Evolutionary conservation across 2,888 invertebrate species (phyloP).

Genomic region (Lycaena phlaeas): DNA sequence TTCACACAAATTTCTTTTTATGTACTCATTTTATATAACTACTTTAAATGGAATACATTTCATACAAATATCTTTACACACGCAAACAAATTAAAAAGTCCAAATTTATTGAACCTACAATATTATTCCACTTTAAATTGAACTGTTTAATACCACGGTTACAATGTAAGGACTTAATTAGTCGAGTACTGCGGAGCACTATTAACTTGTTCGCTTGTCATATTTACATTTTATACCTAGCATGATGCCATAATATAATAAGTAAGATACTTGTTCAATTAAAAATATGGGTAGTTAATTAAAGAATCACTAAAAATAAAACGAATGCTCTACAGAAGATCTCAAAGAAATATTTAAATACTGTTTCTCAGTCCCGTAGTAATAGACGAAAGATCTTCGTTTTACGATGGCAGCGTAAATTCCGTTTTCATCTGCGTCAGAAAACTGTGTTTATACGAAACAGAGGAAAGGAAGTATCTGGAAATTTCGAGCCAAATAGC

Average conservation of each 20-base stretch:
- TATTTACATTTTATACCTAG: too few relatives aligned
- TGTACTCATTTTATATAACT: too few relatives aligned
- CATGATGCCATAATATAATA: too few relatives aligned
- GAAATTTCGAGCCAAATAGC: conserved; percentile 54
- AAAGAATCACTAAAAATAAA: not conserved
- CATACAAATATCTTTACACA: too few relatives aligned
- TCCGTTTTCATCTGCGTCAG: conserved; percentile 38
- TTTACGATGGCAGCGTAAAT: conserved; percentile 65
- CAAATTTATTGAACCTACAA: not conserved
- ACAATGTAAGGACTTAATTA: not conserved
- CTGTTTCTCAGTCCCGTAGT: conserved; percentile 37
- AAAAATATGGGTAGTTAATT: too few relatives aligned
- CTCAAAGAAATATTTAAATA: not conserved
- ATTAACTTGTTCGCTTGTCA: not conserved
- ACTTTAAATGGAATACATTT: too few relatives aligned
- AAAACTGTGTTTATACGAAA: conserved; percentile 62
- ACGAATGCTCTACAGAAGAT: not conserved
- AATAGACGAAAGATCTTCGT: conserved; percentile 30
- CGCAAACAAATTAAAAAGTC: conserved; percentile 7
- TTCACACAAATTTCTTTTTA: too few relatives aligned
- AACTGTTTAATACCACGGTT: not conserved
- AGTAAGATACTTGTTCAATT: too few relatives aligned
- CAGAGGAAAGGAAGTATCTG: conserved; percentile 48
- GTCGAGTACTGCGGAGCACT: not conserved
- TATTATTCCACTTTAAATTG: not conserved